Percentiles rank a stretch among this genome's conserved stretches.
Conservation (phyloP, 2,113 vertebrate species). For the Toxotes chatareus region DNA sequence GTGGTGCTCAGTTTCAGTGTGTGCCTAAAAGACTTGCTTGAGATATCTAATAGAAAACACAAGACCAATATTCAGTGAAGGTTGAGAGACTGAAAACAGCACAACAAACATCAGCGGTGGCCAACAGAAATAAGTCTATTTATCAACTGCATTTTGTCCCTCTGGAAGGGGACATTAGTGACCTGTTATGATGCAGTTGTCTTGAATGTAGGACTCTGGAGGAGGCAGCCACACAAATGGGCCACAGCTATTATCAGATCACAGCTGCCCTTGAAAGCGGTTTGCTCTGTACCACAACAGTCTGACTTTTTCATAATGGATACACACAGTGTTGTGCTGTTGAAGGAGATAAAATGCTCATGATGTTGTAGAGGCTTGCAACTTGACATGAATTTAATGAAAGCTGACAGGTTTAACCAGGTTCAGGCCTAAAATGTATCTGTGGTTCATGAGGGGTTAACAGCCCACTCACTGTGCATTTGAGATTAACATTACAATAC, state of each 20-base stretch:
- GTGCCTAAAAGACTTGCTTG: not conserved
- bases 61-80: not conserved
- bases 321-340: not conserved
- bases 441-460: too few relatives aligned
- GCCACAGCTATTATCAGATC: slow-evolving; percentile 34
- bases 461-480: too few relatives aligned
- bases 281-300: not conserved
- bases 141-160: not conserved
- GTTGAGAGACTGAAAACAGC: not conserved
- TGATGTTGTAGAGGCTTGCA: not conserved
- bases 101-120: not conserved
- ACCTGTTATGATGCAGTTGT: not conserved
- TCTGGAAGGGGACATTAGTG: not conserved
- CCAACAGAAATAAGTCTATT: not conserved
- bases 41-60: not conserved
- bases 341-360: not conserved
- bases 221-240: slow-evolving; percentile 17
- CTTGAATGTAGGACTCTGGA: slow-evolving; percentile 15
- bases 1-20: not conserved
- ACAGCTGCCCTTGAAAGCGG: slow-evolving; percentile 17
- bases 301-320: not conserved
- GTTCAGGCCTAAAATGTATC: not conserved
- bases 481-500: not conserved
- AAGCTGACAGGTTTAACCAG: not conserved
- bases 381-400: not conserved